Percentiles rank a stretch among this genome's conserved stretches.
Evolutionary conservation across 2,113 vertebrate species (phyloP).

Genomic region (Cnemophilus loriae): DNA sequence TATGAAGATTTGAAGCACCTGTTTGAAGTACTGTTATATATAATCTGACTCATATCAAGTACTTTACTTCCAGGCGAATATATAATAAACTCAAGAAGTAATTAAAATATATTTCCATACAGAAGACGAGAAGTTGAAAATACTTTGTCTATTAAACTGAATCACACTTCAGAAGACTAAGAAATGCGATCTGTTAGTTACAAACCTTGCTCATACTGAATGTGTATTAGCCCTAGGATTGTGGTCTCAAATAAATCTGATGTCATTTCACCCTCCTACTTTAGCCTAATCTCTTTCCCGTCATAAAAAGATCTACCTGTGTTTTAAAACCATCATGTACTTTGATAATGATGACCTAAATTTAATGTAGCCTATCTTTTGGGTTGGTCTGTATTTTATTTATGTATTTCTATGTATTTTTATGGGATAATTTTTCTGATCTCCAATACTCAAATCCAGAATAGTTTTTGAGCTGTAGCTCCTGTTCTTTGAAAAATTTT

Average conservation of each 20-base stretch:
- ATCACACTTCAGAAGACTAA: not conserved
- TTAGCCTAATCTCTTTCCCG: not conserved
- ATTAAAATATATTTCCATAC: not conserved
- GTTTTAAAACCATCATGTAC: not conserved
- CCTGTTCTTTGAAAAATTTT: not conserved
- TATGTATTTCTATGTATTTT: not conserved
- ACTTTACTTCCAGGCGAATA: not conserved
- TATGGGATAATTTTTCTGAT: not conserved
- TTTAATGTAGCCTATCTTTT: accelerated
- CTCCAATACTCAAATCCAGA: not conserved
- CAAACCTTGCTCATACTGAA: not conserved
- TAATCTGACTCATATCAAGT: not conserved
- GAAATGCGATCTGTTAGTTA: not conserved
- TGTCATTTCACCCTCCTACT: not conserved
- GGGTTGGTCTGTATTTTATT: not conserved
- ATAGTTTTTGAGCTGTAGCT: not conserved
- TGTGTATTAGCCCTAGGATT: not conserved
- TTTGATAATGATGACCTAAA: not conserved
- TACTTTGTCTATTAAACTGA: not conserved
- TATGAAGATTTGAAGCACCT: not conserved
- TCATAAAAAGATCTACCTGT: not conserved
- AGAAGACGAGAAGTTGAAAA: not conserved
- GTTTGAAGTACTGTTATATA: not conserved
- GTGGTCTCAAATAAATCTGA: not conserved
- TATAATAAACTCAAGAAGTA: not conserved